phyloP scores from a whole-genome alignment of 2,113 vertebrate genomes.

The Syngnathus scovelli region DNA sequence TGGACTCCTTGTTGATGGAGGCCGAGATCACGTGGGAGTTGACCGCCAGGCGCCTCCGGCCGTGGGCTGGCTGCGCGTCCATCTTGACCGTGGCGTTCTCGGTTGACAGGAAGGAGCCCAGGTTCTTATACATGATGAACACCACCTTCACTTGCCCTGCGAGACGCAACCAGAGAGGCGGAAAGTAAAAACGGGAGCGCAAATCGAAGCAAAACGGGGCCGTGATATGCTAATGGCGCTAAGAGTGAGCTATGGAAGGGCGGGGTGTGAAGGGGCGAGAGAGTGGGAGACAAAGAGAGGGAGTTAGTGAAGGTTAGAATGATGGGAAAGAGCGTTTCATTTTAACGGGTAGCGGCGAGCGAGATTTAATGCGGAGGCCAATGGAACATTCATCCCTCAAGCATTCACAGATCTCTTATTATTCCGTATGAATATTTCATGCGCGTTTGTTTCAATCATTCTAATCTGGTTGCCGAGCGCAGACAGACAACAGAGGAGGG shows the following conservation, averaged over 20 bases:
- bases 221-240: constrained; percentile 50
- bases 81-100: constrained; percentile 88
- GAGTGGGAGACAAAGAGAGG: constrained; percentile 54
- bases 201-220: constrained; percentile 23
- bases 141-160: constrained; percentile 91
- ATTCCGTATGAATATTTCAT: constrained; percentile 78
- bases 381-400: constrained; percentile 73
- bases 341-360: constrained; percentile 66
- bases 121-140: constrained; percentile 87
- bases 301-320: constrained; percentile 71
- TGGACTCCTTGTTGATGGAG: constrained; percentile 92
- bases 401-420: constrained; percentile 71
- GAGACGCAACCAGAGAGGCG: constrained; percentile 6
- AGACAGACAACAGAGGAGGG: constrained; percentile 61
- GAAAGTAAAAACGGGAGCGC: constrained; percentile 7
- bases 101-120: constrained; percentile 86
- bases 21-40: constrained; percentile 88
- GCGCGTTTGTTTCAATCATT: constrained; percentile 77
- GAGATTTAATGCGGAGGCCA: constrained; percentile 72
- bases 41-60: constrained; percentile 75
- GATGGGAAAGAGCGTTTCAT: constrained; percentile 73
- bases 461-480: constrained; percentile 66
- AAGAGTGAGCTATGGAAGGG: constrained; percentile 48
- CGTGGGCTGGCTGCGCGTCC: constrained; percentile 66
- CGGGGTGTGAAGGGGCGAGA: constrained; percentile 53